Evolutionary conservation across 2,888 invertebrate species (phyloP), one percentile per base, ranked within the genome.

Genomic region (Danaus chrysippus): DNA sequence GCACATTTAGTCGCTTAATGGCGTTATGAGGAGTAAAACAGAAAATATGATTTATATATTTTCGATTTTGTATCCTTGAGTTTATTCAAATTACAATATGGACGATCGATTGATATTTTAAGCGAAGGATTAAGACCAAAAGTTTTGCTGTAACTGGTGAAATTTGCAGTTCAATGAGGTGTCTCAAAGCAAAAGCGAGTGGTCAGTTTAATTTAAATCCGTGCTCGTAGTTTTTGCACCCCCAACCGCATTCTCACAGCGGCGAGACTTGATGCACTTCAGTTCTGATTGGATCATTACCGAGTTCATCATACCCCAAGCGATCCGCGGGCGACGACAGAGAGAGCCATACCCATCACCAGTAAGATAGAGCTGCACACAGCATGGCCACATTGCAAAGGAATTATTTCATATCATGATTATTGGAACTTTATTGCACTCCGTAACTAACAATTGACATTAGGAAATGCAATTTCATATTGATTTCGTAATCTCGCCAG

Each of bases 371-470:
- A 75, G 81, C 78, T 70, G 64, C 71, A 74, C 66, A 64, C 71
- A 67, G 65, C 75, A 77, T 79, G 73, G 76, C 82, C 83, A 82
- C 86, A 90, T 88, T 87, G 83, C 79, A 78, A 83, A 86, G 79
- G 80, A 90, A 91, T 91, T 91, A 90, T 88, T 87, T 79, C 87
- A 87, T 88, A 91, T 89, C 89, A 88, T 90, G 90, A 91, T 89
- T 89, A 90, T 90, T 89, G 90, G 89, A 89, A 89, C 89, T 89
- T 90, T 91, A 91, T 91, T 91, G 91, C 90, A 88, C 91, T 89
- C 87, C 81, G 91, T 89, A 91, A 90, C 89, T 89, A 90, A 91
- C 91, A 91, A 91, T 91, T 91, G 91, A 91, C 90, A 91, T 91
- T 90, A 91, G 90, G 89, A 88, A 89, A 89, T 90, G 88, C 89